A percentile compares a stretch with the other conserved stretches of the same genome.
phyloP scores from a whole-genome alignment of 1,140 invertebrate genomes.

The Drosophila pruinosa region DNA sequence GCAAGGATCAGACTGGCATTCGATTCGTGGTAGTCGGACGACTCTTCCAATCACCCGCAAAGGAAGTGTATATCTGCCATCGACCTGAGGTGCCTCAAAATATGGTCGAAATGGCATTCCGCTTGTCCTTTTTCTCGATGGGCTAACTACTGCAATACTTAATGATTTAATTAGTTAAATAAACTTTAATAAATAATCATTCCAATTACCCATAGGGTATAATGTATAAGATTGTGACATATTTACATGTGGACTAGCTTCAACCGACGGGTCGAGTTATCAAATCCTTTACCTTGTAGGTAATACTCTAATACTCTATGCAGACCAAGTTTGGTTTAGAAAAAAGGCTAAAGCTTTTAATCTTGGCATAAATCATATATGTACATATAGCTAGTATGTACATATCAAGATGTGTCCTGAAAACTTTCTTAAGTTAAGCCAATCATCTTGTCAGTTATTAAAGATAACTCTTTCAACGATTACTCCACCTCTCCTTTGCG shows the following conservation, averaged over 20 bases:
- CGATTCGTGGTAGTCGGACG: conserved; percentile 84
- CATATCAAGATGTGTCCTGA: too few species aligned
- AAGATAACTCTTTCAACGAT: too few species aligned
- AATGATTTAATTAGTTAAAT: not conserved
- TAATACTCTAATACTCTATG: too few species aligned
- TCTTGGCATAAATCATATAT: too few species aligned
- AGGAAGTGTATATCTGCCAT: conserved; percentile 92
- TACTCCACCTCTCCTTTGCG: not conserved
- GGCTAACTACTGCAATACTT: conserved; percentile 43
- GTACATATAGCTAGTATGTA: too few species aligned
- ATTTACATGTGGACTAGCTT: too few species aligned
- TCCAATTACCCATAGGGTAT: not conserved
- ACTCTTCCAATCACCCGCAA: conserved; percentile 88
- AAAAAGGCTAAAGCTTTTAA: too few species aligned
- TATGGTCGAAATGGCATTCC: conserved; percentile 91
- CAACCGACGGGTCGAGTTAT: too few species aligned
- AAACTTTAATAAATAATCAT: not conserved
- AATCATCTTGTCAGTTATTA: too few species aligned
- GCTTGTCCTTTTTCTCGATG: conserved; percentile 84
- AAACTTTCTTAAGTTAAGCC: too few species aligned
- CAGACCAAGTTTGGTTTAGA: too few species aligned
- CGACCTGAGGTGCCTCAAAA: conserved; percentile 91
- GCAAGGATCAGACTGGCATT: conserved; percentile 15
- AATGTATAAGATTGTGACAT: not conserved
- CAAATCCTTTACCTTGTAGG: too few species aligned